Conservation (phyloP, 2,113 vertebrate genomes). For the Entelurus aequoreus region DNA sequence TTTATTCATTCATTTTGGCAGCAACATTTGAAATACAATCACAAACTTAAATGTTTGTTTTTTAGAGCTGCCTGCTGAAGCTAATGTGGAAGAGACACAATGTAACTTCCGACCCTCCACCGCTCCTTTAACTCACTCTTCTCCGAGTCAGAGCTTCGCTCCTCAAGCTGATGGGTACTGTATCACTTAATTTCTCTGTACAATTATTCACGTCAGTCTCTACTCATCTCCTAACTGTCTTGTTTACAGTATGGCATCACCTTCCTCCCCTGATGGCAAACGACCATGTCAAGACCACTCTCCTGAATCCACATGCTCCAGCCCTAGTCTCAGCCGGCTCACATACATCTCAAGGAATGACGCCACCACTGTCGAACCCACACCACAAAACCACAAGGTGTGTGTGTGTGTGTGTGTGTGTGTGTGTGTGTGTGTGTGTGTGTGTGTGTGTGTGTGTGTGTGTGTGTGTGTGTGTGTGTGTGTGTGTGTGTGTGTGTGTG, state of each 20-base stretch:
- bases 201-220: background rate
- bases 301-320: constrained; percentile 67
- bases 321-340: constrained; percentile 79
- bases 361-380: constrained; percentile 43
- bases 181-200: background rate
- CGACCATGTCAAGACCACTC: constrained; percentile 50
- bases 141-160: constrained; percentile 83
- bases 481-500: no score
- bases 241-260: constrained; percentile 45
- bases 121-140: constrained; percentile 90
- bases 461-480: no score
- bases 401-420: background rate
- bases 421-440: background rate
- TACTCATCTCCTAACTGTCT: background rate
- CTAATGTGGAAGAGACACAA: constrained; percentile 68
- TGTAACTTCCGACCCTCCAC: constrained; percentile 86
- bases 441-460: background rate
- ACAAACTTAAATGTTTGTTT: constrained; percentile 7
- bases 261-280: constrained; percentile 29
- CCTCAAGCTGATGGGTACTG: constrained; percentile 59
- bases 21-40: background rate
- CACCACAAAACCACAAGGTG: constrained; percentile 69
- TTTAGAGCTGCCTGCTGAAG: constrained; percentile 43
- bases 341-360: constrained; percentile 84
- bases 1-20: no score